Percentiles rank a stretch among this genome's conserved stretches.
phyloP scores from a whole-genome alignment of 1,140 invertebrate species.

The Pygmarrhopalites habei region DNA sequence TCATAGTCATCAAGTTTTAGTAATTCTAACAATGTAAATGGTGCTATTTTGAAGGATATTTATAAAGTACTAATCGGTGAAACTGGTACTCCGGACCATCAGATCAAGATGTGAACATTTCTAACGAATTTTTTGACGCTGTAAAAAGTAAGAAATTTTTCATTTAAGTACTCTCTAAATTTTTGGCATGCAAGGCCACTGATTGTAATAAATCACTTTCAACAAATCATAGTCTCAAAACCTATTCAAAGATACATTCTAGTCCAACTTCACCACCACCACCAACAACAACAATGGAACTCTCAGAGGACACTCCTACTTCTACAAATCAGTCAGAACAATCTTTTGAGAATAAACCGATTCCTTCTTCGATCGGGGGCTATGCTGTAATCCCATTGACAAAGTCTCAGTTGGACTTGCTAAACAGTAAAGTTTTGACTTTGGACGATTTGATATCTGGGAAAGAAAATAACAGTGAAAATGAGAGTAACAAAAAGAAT shows the following conservation, averaged over 20 bases:
- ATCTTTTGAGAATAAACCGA: not conserved
- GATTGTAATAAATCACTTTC: conserved; percentile 70
- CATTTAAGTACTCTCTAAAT: too few species aligned
- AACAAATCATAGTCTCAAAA: conserved; percentile 70
- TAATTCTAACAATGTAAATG: too few species aligned
- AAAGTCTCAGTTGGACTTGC: conserved; percentile 20
- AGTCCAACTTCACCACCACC: not conserved
- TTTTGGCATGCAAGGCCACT: conserved; percentile 57
- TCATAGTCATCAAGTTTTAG: too few species aligned
- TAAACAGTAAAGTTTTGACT: conserved; percentile 35
- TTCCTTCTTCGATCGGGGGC: conserved; percentile 2
- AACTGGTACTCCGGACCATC: too few species aligned
- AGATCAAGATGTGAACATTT: too few species aligned
- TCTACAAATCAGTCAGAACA: too few species aligned
- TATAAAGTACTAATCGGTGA: too few species aligned
- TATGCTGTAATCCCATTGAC: conserved; percentile 27
- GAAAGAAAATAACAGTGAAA: conserved; percentile 2
- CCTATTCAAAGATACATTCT: conserved; percentile 48
- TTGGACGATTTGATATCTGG: conserved; percentile 18
- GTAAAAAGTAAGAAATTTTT: too few species aligned
- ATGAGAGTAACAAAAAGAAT: not conserved
- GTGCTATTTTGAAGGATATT: too few species aligned
- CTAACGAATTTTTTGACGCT: too few species aligned
- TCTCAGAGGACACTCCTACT: too few species aligned
- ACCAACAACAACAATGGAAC: not conserved